Conservation (phyloP, 2,888 invertebrate genomes). For the Pseudococcus viburni region DNA sequence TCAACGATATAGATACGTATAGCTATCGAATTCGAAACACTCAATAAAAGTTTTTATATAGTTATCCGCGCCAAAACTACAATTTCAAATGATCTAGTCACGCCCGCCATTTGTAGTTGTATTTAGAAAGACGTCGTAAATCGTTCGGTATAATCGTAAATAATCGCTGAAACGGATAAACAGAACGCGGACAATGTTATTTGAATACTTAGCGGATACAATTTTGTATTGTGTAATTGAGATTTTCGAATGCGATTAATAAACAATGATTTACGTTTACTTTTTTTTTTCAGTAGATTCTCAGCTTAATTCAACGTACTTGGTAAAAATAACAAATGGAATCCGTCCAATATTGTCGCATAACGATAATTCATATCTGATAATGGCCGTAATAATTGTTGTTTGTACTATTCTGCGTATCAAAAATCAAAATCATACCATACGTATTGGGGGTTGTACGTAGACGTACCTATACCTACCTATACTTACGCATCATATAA, state of each 20-base stretch:
- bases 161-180: conserved; percentile 30
- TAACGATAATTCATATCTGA: conserved; percentile 23
- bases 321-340: neutral
- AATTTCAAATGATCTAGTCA: conserved; percentile 5
- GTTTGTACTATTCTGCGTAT: neutral
- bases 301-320: neutral
- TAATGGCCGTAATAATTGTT: neutral
- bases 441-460: neutral
- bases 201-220: conserved; percentile 18
- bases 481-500: conserved; percentile 5
- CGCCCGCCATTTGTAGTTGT: conserved; percentile 9
- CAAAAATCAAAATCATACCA: neutral
- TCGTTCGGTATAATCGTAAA: conserved; percentile 35
- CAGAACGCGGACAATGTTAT: conserved; percentile 18
- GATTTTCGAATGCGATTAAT: conserved; percentile 22
- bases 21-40: conserved; percentile 1
- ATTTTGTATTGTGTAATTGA: conserved; percentile 21
- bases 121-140: conserved; percentile 45
- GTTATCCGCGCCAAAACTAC: conserved; percentile 22
- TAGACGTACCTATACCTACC: too few relatives aligned
- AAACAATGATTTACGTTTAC: conserved; percentile 37
- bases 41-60: neutral
- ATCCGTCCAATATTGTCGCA: conserved; percentile 35
- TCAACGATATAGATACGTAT: neutral
- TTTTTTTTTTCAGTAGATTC: conserved; percentile 33